Evolutionary conservation across 2,888 invertebrate genomes (phyloP).

Genomic region (Meloe dianella): DNA sequence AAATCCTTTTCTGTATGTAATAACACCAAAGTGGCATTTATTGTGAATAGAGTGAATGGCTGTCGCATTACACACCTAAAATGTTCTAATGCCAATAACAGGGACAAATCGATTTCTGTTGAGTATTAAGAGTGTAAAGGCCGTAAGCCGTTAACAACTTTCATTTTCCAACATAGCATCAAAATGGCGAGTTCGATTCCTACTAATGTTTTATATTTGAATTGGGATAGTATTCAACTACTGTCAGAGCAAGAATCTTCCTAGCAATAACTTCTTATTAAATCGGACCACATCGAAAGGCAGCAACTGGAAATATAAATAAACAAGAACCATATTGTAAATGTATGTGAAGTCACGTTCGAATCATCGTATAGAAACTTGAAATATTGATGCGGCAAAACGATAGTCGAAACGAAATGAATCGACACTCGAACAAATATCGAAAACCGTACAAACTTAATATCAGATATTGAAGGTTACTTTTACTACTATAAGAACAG

Average conservation of each 20-base stretch:
- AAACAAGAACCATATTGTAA: conserved; percentile 13
- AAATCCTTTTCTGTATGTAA: conserved; percentile 47
- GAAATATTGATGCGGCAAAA: conserved; percentile 28
- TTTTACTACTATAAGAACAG: conserved; percentile 22
- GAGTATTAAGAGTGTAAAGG: neutral
- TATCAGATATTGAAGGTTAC: conserved; percentile 43
- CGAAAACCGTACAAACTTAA: conserved; percentile 37
- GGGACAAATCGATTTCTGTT: conserved; percentile 40
- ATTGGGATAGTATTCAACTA: no score
- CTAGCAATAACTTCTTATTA: neutral
- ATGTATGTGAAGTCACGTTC: conserved; percentile 32
- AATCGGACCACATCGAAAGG: conserved; percentile 28
- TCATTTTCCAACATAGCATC: neutral
- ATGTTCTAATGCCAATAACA: conserved; percentile 44
- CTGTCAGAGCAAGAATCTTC: no score
- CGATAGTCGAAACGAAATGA: conserved; percentile 28
- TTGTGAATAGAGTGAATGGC: conserved; percentile 42
- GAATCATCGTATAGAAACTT: conserved; percentile 26
- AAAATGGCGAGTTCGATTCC: no score
- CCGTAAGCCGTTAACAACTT: neutral
- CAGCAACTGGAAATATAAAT: conserved; percentile 25
- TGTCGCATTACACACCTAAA: conserved; percentile 46
- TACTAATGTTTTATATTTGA: no score
- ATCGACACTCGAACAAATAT: conserved; percentile 33
- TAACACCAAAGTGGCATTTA: conserved; percentile 48